These are phyloP conservation scores for Acromyrmex echinatior DNA, from an alignment of 1,140 invertebrate genomes.

Conservation along the genomic window DNA sequence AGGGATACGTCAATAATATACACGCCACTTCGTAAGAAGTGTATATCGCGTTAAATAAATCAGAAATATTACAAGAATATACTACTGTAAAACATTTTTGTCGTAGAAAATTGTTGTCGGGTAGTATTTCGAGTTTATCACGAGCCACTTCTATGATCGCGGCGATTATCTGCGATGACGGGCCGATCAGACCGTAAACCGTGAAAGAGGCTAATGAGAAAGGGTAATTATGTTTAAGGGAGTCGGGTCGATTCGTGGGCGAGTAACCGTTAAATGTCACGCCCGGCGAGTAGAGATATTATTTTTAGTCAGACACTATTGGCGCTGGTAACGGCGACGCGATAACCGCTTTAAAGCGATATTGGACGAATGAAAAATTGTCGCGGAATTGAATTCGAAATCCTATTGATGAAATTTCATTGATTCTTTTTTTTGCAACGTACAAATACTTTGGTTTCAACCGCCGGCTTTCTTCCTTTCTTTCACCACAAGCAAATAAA, in stretches of 20 bases:
- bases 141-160: conserved; percentile 45
- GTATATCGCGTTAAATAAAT: not conserved
- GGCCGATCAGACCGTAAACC: conserved; percentile 69
- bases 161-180: conserved; percentile 46
- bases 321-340: conserved; percentile 38
- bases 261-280: conserved; percentile 74
- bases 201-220: conserved; percentile 74
- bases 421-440: conserved; percentile 13
- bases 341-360: conserved; percentile 63
- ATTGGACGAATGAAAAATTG: conserved; percentile 55
- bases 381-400: conserved; percentile 54
- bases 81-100: not conserved
- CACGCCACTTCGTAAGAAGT: not conserved
- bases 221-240: conserved; percentile 69
- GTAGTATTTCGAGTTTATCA: conserved; percentile 39
- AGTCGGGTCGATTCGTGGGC: conserved; percentile 59
- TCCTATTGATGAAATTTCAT: conserved; percentile 6
- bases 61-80: conserved; percentile 16
- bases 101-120: conserved; percentile 12
- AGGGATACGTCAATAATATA: not conserved
- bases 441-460: conserved; percentile 23
- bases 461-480: not conserved
- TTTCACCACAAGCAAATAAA: not conserved
- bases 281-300: conserved; percentile 46
- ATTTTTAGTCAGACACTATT: conserved; percentile 68